A percentile compares a stretch with the other conserved stretches of the same genome.
These are phyloP conservation scores for Pseudomyrmex pallidus DNA, from an alignment of 1,140 invertebrate genomes.

Conservation along the genomic window DNA sequence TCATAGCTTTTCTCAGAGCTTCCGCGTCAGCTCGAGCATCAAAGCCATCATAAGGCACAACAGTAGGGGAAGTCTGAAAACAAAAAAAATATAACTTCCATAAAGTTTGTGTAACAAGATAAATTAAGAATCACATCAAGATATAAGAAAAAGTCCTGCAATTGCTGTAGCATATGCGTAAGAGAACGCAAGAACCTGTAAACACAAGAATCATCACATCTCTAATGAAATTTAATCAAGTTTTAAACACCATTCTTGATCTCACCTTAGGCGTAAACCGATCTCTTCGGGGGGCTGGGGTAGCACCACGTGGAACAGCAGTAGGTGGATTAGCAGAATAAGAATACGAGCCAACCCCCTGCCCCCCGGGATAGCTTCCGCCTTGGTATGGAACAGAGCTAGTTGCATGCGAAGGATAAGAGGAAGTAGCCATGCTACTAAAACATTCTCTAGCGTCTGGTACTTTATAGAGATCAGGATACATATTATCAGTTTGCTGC, in stretches of 20 bases:
- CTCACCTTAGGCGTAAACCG: conserved; percentile 78
- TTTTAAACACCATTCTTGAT: conserved; percentile 32
- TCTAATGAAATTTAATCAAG: conserved; percentile 7
- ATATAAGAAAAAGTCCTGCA: no score
- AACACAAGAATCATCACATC: not conserved
- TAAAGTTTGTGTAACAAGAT: not conserved
- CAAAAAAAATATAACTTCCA: conserved; percentile 48
- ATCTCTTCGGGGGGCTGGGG: conserved; percentile 76
- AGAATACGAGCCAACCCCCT: conserved; percentile 73
- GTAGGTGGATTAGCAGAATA: conserved; percentile 64
- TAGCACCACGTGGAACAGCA: conserved; percentile 48
- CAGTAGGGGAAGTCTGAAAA: conserved; percentile 87
- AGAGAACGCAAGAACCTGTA: no score
- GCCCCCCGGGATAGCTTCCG: conserved; percentile 79
- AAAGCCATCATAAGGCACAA: conserved; percentile 87
- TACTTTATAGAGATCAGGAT: conserved; percentile 71
- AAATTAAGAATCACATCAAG: not conserved
- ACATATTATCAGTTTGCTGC: conserved; percentile 71
- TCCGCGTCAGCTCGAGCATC: conserved; percentile 91
- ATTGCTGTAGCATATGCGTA: no score
- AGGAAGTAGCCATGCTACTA: conserved; percentile 14
- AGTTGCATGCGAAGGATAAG: conserved; percentile 54
- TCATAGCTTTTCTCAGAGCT: conserved; percentile 93
- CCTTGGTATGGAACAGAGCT: conserved; percentile 70
- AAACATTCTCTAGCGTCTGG: conserved; percentile 57